phyloP scores from a whole-genome alignment of 2,888 invertebrate genomes.

The Hipparchia semele region DNA sequence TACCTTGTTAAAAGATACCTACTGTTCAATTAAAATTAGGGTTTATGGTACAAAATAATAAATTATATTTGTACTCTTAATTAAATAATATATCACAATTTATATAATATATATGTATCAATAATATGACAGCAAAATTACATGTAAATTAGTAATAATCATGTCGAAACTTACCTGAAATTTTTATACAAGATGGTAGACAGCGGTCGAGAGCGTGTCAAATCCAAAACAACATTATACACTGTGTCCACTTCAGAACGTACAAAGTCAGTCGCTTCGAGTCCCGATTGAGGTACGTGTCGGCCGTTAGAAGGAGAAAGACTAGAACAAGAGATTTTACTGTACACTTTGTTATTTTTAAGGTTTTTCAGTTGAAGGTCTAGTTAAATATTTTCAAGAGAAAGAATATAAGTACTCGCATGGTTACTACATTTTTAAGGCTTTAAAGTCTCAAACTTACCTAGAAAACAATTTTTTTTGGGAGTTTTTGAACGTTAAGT shows the following conservation, averaged over 20 bases:
- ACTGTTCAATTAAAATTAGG: too few species aligned
- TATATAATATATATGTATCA: too few species aligned
- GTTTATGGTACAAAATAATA: too few species aligned
- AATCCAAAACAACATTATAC: constrained; percentile 58
- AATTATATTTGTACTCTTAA: too few species aligned
- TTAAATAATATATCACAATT: too few species aligned
- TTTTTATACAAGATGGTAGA: constrained; percentile 43
- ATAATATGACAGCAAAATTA: too few species aligned
- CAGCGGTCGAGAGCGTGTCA: constrained; percentile 49
- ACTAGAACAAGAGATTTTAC: constrained; percentile 46
- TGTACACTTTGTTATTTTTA: constrained; percentile 16
- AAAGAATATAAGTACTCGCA: not conserved
- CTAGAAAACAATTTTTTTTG: constrained; percentile 8
- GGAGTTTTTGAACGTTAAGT: not conserved
- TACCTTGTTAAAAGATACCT: too few species aligned
- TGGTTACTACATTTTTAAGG: not conserved
- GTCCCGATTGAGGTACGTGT: constrained; percentile 36
- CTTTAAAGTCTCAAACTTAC: constrained; percentile 11
- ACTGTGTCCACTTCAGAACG: constrained; percentile 51
- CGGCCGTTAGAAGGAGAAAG: constrained; percentile 44
- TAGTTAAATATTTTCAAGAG: not conserved
- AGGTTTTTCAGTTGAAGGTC: not conserved
- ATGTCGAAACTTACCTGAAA: constrained; percentile 48
- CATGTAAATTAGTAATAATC: not conserved
- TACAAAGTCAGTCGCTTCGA: constrained; percentile 42